Conservation (phyloP, 2,888 invertebrate genomes). For the Caradrina kadenii region DNA sequence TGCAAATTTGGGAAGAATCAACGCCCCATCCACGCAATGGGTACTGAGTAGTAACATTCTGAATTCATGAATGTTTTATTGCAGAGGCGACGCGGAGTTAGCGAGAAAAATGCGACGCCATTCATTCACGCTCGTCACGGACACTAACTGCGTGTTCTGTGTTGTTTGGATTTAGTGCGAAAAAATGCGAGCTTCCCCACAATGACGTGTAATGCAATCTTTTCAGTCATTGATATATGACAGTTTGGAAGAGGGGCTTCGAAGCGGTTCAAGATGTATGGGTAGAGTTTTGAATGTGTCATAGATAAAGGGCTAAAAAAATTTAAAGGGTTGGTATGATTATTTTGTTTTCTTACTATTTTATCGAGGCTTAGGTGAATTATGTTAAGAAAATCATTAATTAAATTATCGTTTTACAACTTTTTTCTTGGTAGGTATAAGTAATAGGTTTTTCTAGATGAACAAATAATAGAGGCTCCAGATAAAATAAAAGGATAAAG, state of each 20-base stretch:
- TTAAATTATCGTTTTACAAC: neutral
- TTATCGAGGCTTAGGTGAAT: neutral
- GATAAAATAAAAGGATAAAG: conserved; percentile 13
- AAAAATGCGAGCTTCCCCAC: conserved; percentile 79
- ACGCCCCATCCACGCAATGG: conserved; percentile 75
- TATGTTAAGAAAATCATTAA: neutral
- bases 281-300: conserved; percentile 30
- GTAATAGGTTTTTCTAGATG: neutral
- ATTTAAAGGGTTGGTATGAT: neutral
- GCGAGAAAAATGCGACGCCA: conserved; percentile 86
- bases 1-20: conserved; percentile 74
- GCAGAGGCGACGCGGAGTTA: conserved; percentile 82
- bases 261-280: conserved; percentile 29
- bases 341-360: neutral
- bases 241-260: conserved; percentile 53
- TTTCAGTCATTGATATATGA: conserved; percentile 76
- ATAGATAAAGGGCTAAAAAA: conserved; percentile 5
- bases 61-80: conserved; percentile 89
- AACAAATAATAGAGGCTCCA: neutral
- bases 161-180: conserved; percentile 84
- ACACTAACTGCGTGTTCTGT: conserved; percentile 86
- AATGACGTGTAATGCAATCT: conserved; percentile 76
- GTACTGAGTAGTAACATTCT: conserved; percentile 82
- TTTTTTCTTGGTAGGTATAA: neutral
- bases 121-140: conserved; percentile 88